A percentile compares a stretch with the other conserved stretches of the same genome.
Evolutionary conservation across 2,888 invertebrate genomes (phyloP).

Genomic region (Eurytoma adleriae): DNA sequence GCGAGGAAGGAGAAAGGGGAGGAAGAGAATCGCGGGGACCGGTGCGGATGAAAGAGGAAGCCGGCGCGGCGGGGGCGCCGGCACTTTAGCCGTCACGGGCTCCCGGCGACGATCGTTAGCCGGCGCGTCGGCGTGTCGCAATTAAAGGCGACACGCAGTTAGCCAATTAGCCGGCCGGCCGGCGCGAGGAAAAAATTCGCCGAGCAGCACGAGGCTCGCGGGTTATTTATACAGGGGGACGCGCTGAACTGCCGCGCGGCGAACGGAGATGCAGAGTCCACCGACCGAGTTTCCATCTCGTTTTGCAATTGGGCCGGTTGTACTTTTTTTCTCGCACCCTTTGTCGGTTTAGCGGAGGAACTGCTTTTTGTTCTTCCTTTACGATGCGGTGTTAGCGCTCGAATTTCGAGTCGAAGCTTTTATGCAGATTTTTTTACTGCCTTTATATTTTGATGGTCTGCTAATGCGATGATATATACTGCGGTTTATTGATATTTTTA

Average conservation of each 20-base stretch:
- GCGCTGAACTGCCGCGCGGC: neutral
- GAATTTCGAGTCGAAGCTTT: neutral
- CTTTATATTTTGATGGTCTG: no score
- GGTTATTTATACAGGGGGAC: neutral
- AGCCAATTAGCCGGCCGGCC: constrained; percentile 38
- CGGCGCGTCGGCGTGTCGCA: constrained; percentile 29
- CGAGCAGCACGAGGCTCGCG: neutral
- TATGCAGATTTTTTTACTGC: no score
- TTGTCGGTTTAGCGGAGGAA: neutral
- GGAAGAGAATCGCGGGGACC: no score
- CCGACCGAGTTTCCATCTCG: no score
- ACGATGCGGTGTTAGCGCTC: neutral
- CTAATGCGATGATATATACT: no score
- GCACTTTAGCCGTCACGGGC: neutral
- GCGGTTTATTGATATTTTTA: no score
- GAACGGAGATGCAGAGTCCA: neutral
- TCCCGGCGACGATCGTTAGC: constrained; percentile 19
- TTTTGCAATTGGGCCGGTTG: no score
- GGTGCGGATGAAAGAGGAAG: no score
- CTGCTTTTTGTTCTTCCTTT: neutral
- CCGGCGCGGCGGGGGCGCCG: no score
- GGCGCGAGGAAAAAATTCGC: constrained; percentile 15
- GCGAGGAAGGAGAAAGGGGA: no score
- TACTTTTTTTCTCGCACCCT: neutral
- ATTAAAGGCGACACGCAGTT: constrained; percentile 48